Evolutionary conservation across 2,797 vertebrate genomes (phyloP), one percentile per base, ranked within the genome.

Genomic region (Vespertilio murinus): DNA sequence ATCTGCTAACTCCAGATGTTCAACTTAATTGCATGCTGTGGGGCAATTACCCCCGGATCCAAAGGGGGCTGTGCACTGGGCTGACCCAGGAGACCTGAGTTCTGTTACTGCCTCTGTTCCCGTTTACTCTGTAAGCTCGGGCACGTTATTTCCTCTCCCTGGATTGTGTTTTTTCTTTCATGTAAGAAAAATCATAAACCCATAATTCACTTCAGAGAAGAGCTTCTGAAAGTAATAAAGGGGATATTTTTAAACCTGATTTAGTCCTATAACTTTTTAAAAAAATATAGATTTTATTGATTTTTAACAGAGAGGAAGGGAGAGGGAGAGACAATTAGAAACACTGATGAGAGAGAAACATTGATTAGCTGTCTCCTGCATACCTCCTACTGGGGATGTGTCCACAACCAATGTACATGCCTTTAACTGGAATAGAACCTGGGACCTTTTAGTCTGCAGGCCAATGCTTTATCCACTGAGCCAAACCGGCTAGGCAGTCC

Each of bases 161-260:
- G 22, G 6, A 70, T 42, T 82, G 12, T 89, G 47, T 23, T 45
- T 91, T 64, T 81, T 94, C 54, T 87, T 30, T 28, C 28, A 71
- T 69, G 28, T 30, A 82, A 67, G 18, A 75, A 71, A 30, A 78
- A 78, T 33, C 65, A 8, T 38, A 86, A 79, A 91, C 86, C 28
- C 10, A 42, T 71, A 75, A 78, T 67, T 74, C 35, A 52, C 18
- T 77, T 91, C 30, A 69, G 25, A 91, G 77, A 91, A 85, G 47
- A 94, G 22, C 74, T 81, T 85, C 69, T 93, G 56, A 81, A 79
- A 92, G 23, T 89, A 56, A 40, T 67, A 64, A 64, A 64, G 59
- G 33, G 25, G 78, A 67, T 25, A 12, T 13, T 94, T 94, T 81
- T 6, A 35, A 87, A 83, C 56, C 28, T 49, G 30, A 80, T 54